Conservation (phyloP, 2,113 vertebrate species). For the Paramisgurnus dabryanus region DNA sequence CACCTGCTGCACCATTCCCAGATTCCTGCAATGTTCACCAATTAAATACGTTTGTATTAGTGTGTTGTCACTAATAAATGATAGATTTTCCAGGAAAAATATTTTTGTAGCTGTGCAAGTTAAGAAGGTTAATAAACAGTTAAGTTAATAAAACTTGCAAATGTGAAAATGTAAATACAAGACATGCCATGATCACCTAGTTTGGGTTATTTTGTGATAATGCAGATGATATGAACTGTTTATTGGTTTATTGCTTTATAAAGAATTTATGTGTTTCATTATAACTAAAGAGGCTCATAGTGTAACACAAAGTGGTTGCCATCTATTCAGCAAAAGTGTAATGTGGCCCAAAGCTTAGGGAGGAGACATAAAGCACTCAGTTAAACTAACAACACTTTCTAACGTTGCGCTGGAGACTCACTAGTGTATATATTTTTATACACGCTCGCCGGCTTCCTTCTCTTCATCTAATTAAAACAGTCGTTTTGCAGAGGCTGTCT, state of each 20-base stretch:
- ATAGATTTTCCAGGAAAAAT: no score
- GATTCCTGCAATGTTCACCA: no score
- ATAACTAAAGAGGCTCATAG: not conserved
- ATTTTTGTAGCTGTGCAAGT: no score
- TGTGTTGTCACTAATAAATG: no score
- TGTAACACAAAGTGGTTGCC: not conserved
- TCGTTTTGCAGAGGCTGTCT: constrained; percentile 49
- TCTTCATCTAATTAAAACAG: constrained; percentile 64
- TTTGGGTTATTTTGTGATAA: no score
- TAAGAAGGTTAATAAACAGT: no score
- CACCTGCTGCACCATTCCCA: no score
- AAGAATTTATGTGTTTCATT: not conserved
- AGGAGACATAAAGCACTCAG: constrained; percentile 6
- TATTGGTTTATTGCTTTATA: not conserved
- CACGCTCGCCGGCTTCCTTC: constrained; percentile 54
- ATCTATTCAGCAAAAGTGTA: not conserved
- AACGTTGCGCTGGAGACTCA: constrained; percentile 49
- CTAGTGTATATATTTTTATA: constrained; percentile 54
- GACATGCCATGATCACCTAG: no score
- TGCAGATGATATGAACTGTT: no score
- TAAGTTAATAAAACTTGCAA: no score
- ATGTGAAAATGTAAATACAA: no score
- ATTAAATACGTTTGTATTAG: no score
- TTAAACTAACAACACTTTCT: constrained; percentile 25
- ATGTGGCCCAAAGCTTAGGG: constrained; percentile 40